Evolutionary conservation across 2,113 vertebrate genomes (phyloP), one percentile per base, ranked within the genome.

Genomic region (Arothron firmamentum): DNA sequence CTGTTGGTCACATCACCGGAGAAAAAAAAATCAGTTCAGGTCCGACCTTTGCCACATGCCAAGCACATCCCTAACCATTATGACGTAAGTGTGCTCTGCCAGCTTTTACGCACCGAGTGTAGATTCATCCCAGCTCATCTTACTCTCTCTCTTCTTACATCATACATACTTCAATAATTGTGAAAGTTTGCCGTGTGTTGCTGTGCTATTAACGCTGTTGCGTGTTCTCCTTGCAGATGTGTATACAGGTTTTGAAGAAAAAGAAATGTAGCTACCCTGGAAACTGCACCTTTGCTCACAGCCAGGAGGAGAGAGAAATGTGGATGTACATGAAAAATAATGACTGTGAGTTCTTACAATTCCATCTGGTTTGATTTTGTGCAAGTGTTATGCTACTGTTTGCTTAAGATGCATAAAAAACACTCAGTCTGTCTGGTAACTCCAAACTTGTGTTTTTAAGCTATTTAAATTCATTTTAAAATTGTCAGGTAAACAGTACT

Each of bases 321-420:
- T 99, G 97, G 97, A 98, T 91, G 4, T 98, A 94, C 89, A 98
- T 99, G 97, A 98, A 97, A 84, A 94, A 95, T 80, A 94, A 94
- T 58, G 90, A 94, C 88, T 88, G 96, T 98, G 74, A 95, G 96
- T 88, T 51, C 14, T 80, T 63, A 47, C 45, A 47, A 6, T 16
- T 47, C 3, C 34, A 0, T 11, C 34, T 38, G 34, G 1, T 38
- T 38, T 38, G 34, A 12, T 9, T 38, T 38, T 38, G 34, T 38
- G 34, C 11, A 12, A 1, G 28, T 16, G 13, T 45, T 45, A 12
- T 17, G 43, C 43, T 16, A 17, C 43, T 45, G 10, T 45, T 16
- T 45, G 8, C 12, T 45, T 1, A 14, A 45, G 14, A 45, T 17
- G 43, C 14, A 16, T 17, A 45, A 45, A 45, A 14, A 45, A 10